Conservation (phyloP, 2,888 invertebrate species). For the Protodeltote pygarga region DNA sequence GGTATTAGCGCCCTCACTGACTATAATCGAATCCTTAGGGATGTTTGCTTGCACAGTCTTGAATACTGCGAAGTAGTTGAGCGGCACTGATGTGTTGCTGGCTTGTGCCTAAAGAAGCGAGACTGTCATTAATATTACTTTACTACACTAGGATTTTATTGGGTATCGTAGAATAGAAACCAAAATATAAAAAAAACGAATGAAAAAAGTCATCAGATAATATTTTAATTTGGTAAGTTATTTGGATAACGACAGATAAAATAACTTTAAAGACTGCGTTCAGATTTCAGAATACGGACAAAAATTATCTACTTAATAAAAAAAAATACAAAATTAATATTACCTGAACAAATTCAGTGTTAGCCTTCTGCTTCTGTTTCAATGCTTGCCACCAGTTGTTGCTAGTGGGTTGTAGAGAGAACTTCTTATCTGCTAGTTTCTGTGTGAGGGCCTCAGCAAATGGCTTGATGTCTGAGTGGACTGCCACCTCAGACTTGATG, state of each 20-base stretch:
- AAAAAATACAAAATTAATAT: no score
- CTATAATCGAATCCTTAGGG: conserved; percentile 94
- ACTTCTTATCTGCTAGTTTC: conserved; percentile 87
- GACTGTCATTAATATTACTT: neutral
- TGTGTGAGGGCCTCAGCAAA: conserved; percentile 89
- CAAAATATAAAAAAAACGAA: no score
- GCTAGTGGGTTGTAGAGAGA: conserved; percentile 82
- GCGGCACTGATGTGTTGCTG: conserved; percentile 90
- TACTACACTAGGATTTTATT: neutral
- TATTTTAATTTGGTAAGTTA: no score
- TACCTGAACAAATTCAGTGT: conserved; percentile 90
- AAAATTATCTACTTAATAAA: no score
- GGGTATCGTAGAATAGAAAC: no score
- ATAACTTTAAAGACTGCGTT: no score
- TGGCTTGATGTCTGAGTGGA: conserved; percentile 94
- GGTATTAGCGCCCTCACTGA: conserved; percentile 99
- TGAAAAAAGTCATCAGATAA: no score
- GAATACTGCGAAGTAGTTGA: conserved; percentile 98
- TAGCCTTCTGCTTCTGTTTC: conserved; percentile 90
- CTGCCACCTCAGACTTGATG: conserved; percentile 91
- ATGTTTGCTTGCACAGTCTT: conserved; percentile 92
- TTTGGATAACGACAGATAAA: no score
- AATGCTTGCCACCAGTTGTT: conserved; percentile 93
- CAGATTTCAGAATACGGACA: no score
- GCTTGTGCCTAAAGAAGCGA: conserved; percentile 76